These are phyloP conservation scores for Hyposmocoma kahamanoa DNA, from an alignment of 1,140 invertebrate genomes.

Conservation along the genomic window DNA sequence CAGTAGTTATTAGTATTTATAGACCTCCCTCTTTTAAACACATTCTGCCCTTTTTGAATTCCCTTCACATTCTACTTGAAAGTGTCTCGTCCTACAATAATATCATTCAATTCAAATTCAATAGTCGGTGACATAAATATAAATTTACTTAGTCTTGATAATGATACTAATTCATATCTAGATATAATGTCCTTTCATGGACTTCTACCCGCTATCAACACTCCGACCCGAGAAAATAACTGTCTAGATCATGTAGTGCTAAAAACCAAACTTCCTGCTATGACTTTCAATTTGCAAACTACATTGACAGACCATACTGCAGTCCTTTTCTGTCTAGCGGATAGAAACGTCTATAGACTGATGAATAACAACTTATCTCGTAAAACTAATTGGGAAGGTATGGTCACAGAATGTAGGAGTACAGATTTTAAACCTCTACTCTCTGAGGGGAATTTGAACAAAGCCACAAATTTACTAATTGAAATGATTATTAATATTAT, in stretches of 20 bases:
- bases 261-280: slow-evolving; percentile 2
- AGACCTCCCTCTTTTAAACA: background rate
- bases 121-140: slow-evolving; percentile 16
- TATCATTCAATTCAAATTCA: too few species aligned
- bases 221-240: background rate
- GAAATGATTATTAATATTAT: background rate
- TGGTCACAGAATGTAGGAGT: background rate
- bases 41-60: background rate
- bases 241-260: slow-evolving; percentile 14
- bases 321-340: slow-evolving; percentile 6
- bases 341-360: background rate
- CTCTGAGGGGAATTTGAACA: background rate
- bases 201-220: slow-evolving; percentile 3
- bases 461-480: background rate
- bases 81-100: slow-evolving; percentile 2
- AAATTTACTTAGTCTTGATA: background rate
- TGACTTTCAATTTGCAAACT: background rate
- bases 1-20: background rate
- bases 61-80: background rate
- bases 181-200: slow-evolving; percentile 7
- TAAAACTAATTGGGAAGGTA: background rate
- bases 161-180: background rate
- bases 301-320: slow-evolving; percentile 8
- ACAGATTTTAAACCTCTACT: background rate
- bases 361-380: background rate